These are phyloP conservation scores for Cacoxenus indagator DNA, from an alignment of 2,888 invertebrate species.

Conservation along the genomic window DNA sequence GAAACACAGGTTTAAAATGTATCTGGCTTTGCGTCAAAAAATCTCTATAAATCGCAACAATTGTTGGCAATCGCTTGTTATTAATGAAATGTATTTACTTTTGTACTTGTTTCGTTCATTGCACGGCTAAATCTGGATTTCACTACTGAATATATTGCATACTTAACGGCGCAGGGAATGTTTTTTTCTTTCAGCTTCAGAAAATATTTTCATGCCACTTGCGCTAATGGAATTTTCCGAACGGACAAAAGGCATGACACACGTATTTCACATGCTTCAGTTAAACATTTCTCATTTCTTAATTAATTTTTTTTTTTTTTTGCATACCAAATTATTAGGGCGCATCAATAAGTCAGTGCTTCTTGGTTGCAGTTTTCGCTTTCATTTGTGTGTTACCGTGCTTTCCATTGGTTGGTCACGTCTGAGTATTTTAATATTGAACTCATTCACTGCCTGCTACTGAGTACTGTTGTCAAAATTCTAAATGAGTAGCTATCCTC, in stretches of 20 bases:
- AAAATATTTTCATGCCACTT: neutral
- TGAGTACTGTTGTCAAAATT: no score
- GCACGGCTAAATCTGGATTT: neutral
- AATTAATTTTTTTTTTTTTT: neutral
- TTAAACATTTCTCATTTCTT: neutral
- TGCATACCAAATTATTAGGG: no score
- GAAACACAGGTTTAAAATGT: neutral
- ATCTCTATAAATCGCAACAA: neutral
- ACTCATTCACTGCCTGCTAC: no score
- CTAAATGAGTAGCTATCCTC: no score
- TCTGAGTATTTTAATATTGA: no score
- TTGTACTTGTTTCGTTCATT: neutral
- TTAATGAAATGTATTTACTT: no score
- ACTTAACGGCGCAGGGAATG: neutral
- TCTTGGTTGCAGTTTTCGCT: no score
- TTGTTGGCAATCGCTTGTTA: neutral
- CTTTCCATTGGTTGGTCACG: no score
- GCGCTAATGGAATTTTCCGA: slow-evolving; percentile 5
- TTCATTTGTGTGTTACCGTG: no score
- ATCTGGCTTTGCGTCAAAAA: neutral
- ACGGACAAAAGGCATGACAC: neutral
- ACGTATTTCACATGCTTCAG: no score
- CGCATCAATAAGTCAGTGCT: no score
- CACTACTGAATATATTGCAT: neutral
- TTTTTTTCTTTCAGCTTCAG: neutral